phyloP scores from a whole-genome alignment of 35 echinoderm and acorn worm species.

The Lytechinus variegatus region DNA sequence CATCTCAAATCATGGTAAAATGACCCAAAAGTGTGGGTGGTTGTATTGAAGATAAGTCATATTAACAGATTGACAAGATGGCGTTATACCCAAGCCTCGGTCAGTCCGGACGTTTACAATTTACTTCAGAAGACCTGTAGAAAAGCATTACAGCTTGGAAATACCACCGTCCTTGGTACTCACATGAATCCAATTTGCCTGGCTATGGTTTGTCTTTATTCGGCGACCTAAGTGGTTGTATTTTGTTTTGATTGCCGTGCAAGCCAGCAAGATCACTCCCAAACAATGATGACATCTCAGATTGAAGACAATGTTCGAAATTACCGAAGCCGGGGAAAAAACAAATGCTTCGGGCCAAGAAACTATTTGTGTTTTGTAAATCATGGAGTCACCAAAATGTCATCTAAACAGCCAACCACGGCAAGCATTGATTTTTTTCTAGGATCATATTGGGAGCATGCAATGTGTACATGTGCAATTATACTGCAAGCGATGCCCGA shows the following conservation, averaged over 20 bases:
- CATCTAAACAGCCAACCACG: background rate
- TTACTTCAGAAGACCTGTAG: background rate
- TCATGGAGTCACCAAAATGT: constrained; percentile 29
- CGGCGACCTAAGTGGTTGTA: background rate
- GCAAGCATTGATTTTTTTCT: constrained; percentile 25
- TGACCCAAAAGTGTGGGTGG: background rate
- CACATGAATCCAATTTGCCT: background rate
- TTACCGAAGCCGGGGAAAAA: constrained; percentile 9
- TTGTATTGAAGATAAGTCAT: background rate
- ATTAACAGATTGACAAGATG: constrained; percentile 1
- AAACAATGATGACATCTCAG: background rate
- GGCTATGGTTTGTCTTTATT: constrained; percentile 4
- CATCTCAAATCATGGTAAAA: background rate
- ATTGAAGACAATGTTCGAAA: constrained; percentile 19
- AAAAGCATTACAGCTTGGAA: background rate
- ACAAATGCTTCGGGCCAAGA: constrained; percentile 17
- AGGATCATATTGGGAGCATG: background rate
- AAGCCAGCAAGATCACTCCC: background rate
- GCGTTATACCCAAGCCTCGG: background rate
- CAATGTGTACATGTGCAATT: background rate
- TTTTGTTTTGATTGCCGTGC: constrained; percentile 5
- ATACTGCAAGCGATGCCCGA: constrained; percentile 7
- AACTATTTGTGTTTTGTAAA: constrained; percentile 35
- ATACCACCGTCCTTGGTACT: background rate
- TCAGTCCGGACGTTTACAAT: constrained; percentile 1